Conservation (phyloP, 2,888 invertebrate genomes). For the Choristoneura rosaceana region DNA sequence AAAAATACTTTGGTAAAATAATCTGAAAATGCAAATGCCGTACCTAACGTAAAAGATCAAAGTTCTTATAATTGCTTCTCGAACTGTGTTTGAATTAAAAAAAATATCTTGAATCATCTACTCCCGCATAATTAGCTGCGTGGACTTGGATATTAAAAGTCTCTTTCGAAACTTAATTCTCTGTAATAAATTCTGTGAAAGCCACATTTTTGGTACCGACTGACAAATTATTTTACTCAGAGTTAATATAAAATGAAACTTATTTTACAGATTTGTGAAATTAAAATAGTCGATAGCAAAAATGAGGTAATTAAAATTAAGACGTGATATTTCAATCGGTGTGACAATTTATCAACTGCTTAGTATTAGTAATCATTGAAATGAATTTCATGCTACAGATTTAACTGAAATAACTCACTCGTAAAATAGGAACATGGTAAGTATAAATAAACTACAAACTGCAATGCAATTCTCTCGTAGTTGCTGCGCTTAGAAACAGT, state of each 20-base stretch:
- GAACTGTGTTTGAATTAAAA: constrained; percentile 8
- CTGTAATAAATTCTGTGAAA: constrained; percentile 33
- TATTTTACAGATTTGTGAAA: constrained; percentile 11
- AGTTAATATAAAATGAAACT: constrained; percentile 18
- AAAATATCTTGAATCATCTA: neutral
- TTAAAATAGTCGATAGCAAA: neutral
- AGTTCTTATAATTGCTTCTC: constrained; percentile 12
- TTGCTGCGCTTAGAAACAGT: neutral
- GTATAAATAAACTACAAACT: neutral
- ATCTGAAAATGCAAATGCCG: neutral
- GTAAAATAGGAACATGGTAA: neutral
- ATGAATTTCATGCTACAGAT: neutral
- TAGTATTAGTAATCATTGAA: neutral
- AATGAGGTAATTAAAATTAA: neutral
- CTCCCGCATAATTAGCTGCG: constrained; percentile 23
- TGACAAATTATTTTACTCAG: constrained; percentile 9
- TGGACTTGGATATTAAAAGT: constrained; percentile 27
- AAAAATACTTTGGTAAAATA: neutral
- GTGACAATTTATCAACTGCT: constrained; percentile 49
- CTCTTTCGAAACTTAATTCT: constrained; percentile 29
- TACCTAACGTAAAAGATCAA: constrained; percentile 5
- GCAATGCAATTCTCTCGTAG: neutral
- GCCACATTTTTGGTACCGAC: constrained; percentile 19
- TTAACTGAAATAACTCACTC: neutral
- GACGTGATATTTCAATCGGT: neutral